Evolutionary conservation across 2,888 invertebrate species (phyloP), one percentile per base, ranked within the genome.

Genomic region (Latrodectus elegans): DNA sequence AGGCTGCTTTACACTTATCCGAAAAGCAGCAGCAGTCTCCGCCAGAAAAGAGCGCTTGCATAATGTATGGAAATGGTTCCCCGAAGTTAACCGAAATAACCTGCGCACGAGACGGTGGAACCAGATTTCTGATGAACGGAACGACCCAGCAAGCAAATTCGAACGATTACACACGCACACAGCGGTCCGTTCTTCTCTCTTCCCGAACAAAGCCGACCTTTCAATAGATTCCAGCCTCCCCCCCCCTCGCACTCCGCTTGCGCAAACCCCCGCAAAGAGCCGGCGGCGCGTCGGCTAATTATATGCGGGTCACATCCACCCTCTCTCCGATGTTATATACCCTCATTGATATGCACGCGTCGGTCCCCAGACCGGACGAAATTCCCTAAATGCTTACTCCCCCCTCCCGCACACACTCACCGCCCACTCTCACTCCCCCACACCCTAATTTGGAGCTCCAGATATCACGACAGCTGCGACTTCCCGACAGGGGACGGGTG

Each of bases 131-230:
- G 17, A 68, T 22, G 38, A 38, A 38, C 38, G 38, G 38, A 38
- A 38, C 38, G 67, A 17, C 67, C 11, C 67, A 26, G 17, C 17
- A 68, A 68, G 67, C 17, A 68, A 68, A 68, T 68, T 22, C 67
- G 49, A 70, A 70, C 70, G 70, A 49, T 49, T 26, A 26, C 70
- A 38, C 49, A 49, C 70, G 26, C 73, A 51, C 52, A 81, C 64
- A 65, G 49, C 65, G 15, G 67, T 15, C 38, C 67, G 70, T 70
- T 68, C 75, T 75, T 82, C 74, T 74, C 17, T 52, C 49, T 68
- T 74, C 38, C 52, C 49, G 84, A 75, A 86, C 85, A 86, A 86
- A 86, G 85, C 80, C 80, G 85, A 79, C 79, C 84, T 79, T 85
- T 85, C 84, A 85, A 51, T 79, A 68, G 70, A 26, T 22, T 14